Conservation (phyloP, 2,113 vertebrate genomes). For the Anguilla rostrata region DNA sequence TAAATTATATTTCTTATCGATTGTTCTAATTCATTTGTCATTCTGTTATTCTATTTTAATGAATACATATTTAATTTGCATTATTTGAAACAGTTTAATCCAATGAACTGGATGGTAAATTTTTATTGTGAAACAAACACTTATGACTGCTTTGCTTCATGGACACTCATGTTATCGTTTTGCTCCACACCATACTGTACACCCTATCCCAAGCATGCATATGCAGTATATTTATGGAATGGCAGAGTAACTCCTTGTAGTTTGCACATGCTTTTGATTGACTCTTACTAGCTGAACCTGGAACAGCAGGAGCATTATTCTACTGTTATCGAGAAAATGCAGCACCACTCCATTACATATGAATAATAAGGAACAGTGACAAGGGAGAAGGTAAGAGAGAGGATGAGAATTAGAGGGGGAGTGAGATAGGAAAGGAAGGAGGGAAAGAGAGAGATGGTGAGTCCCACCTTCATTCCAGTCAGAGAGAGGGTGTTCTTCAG, state of each 20-base stretch:
- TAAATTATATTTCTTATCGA: neutral
- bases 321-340: too few species aligned
- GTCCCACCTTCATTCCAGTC: conserved; percentile 83
- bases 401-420: neutral
- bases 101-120: neutral
- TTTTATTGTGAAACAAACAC: neutral
- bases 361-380: neutral
- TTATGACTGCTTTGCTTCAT: too few species aligned
- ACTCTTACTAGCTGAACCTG: neutral
- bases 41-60: neutral
- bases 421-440: neutral
- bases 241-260: neutral
- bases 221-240: too few species aligned
- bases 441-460: neutral
- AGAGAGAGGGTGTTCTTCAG: conserved; percentile 83
- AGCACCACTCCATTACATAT: too few species aligned
- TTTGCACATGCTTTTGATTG: neutral
- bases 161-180: too few species aligned
- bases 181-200: too few species aligned
- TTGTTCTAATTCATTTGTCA: neutral
- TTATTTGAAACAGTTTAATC: neutral
- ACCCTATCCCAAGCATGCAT: too few species aligned
- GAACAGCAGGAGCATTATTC: neutral
- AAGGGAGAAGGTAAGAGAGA: neutral
- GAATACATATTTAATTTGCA: neutral